phyloP scores from a whole-genome alignment of 2,888 invertebrate species.

The Elgonia sp. region DNA sequence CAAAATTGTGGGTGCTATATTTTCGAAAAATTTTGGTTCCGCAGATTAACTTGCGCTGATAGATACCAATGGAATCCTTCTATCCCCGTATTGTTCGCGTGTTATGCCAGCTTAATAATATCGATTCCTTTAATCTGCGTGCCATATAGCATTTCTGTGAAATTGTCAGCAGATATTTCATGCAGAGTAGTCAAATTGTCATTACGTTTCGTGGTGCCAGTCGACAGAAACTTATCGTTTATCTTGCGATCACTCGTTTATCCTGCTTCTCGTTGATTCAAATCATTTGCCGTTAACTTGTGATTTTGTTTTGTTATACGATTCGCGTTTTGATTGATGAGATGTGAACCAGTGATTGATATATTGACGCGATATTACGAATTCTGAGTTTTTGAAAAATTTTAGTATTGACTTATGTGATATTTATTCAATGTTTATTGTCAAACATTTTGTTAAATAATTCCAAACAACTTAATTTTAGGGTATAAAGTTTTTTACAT shows the following conservation, averaged over 20 bases:
- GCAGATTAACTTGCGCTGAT: slow-evolving; percentile 21
- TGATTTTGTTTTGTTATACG: slow-evolving; percentile 26
- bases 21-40: slow-evolving; percentile 38
- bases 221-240: slow-evolving; percentile 60
- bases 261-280: slow-evolving; percentile 53
- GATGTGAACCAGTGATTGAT: slow-evolving; percentile 27
- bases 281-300: slow-evolving; percentile 31
- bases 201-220: slow-evolving; percentile 56
- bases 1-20: background rate
- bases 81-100: slow-evolving; percentile 81
- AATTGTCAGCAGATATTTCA: slow-evolving; percentile 80
- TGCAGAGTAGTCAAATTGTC: slow-evolving; percentile 74
- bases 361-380: slow-evolving; percentile 1
- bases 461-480: too few relatives aligned
- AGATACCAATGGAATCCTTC: slow-evolving; percentile 74
- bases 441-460: too few relatives aligned
- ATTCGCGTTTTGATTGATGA: slow-evolving; percentile 35
- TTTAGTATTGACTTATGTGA: background rate
- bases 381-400: background rate
- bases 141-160: slow-evolving; percentile 81
- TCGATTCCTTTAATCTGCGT: slow-evolving; percentile 80
- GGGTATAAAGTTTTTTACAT: too few relatives aligned
- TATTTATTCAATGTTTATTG: too few relatives aligned
- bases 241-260: slow-evolving; percentile 60
- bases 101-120: slow-evolving; percentile 82